These are phyloP conservation scores for Apteryx mantelli DNA, from an alignment of 2,113 vertebrate genomes.

Conservation along the genomic window DNA sequence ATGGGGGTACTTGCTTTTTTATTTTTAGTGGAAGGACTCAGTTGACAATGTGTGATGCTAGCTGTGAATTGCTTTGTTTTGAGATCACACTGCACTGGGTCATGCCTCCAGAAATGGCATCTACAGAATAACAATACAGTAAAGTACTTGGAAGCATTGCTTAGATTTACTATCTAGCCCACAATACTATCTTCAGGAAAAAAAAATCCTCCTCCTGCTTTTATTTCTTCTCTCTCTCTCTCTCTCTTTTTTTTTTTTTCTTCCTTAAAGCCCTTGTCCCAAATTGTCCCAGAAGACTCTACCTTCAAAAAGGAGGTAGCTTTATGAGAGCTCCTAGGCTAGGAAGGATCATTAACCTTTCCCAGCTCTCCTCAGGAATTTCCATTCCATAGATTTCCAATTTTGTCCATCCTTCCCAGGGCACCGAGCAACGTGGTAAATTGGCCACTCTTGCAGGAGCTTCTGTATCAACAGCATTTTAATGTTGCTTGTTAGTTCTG, in stretches of 20 bases:
- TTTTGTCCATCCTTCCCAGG: not conserved
- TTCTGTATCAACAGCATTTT: not conserved
- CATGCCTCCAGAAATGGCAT: not conserved
- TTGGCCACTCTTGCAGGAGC: not conserved
- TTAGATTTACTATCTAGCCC: not conserved
- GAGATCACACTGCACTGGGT: not conserved
- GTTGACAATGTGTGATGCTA: not conserved
- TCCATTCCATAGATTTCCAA: not conserved
- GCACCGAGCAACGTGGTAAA: not conserved
- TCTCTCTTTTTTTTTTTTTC: not conserved
- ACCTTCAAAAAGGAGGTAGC: not conserved
- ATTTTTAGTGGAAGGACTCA: not conserved
- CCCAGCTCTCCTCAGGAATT: not conserved
- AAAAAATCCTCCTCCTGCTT: not conserved
- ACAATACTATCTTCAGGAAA: not conserved
- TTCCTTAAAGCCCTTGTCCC: not conserved
- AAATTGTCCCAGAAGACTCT: not conserved
- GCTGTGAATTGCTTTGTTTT: constrained; percentile 7
- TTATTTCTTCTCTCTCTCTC: not conserved
- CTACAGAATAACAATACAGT: constrained; percentile 2
- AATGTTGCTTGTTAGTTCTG: not conserved
- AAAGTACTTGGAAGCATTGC: not conserved
- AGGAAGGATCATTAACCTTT: not conserved
- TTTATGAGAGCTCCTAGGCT: not conserved
- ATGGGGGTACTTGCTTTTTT: not conserved